Evolutionary conservation across 2,888 invertebrate species (phyloP).

Genomic region (Erpobdella octoculata): DNA sequence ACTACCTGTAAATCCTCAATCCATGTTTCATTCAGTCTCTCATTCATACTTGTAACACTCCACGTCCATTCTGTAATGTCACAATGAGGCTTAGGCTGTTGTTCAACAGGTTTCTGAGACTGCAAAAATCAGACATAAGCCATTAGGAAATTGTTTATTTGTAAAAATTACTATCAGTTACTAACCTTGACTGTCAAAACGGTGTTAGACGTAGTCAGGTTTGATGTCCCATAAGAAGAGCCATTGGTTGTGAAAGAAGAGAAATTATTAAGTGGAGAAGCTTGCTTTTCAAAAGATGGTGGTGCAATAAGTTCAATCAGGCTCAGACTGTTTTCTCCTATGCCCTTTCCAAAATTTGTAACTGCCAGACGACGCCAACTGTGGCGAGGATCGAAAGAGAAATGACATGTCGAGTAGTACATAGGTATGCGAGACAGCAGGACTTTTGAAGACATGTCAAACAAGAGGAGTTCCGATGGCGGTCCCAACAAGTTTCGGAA

Average conservation of each 20-base stretch:
- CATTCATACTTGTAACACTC: background rate
- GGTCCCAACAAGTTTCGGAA: background rate
- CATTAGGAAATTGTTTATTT: background rate
- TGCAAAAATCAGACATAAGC: background rate
- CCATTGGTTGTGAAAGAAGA: background rate
- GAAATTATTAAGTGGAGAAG: too few relatives aligned
- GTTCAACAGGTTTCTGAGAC: background rate
- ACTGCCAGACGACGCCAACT: constrained; percentile 46
- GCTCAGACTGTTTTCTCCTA: constrained; percentile 47
- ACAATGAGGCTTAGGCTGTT: background rate
- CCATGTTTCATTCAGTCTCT: background rate
- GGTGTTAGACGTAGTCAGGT: background rate
- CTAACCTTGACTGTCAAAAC: background rate
- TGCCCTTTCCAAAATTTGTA: constrained; percentile 44
- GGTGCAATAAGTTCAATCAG: constrained; percentile 37
- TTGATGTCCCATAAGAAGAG: background rate
- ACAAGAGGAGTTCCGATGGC: constrained; percentile 45
- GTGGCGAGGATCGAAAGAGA: constrained; percentile 50
- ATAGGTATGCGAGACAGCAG: constrained; percentile 43
- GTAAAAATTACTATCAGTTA: too few relatives aligned
- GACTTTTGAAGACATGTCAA: constrained; percentile 43
- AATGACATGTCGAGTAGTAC: constrained; percentile 40
- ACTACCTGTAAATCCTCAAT: background rate
- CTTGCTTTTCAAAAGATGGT: too few relatives aligned
- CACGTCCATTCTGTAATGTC: constrained; percentile 1